phyloP scores from a whole-genome alignment of 2,113 vertebrate species.

The Casuarius casuarius region DNA sequence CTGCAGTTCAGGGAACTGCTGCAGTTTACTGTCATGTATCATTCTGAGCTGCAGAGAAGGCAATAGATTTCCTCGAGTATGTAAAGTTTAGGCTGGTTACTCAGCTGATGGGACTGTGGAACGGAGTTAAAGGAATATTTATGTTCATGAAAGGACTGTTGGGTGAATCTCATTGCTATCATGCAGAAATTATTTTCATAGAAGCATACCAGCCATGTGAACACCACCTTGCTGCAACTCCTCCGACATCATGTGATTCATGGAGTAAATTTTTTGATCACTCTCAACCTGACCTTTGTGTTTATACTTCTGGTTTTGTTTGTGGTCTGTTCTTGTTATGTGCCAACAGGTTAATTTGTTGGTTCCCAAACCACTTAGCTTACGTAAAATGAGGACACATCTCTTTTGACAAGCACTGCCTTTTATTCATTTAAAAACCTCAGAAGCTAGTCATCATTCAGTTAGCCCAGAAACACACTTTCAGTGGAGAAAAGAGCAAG shows the following conservation, averaged over 20 bases:
- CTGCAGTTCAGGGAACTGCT: not conserved
- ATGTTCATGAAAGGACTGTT: not conserved
- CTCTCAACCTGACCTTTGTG: not conserved
- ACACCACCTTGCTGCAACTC: not conserved
- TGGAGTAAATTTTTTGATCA: not conserved
- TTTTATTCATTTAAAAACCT: not conserved
- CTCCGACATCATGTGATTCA: not conserved
- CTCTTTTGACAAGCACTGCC: not conserved
- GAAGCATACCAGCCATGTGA: not conserved
- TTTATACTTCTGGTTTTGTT: constrained; percentile 21
- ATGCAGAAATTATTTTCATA: not conserved
- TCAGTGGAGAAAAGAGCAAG: not conserved
- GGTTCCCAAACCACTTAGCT: not conserved
- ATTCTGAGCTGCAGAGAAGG: not conserved
- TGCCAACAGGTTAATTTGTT: not conserved
- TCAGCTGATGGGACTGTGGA: not conserved
- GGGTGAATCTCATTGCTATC: not conserved
- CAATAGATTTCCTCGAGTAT: not conserved
- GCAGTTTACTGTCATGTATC: not conserved
- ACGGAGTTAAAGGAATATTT: not conserved
- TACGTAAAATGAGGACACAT: not conserved
- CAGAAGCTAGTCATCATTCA: not conserved
- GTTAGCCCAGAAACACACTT: not conserved
- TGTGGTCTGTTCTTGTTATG: not conserved
- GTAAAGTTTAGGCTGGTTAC: not conserved